These are phyloP conservation scores for Gobio gobio DNA, from an alignment of 2,113 vertebrate genomes.

Conservation along the genomic window DNA sequence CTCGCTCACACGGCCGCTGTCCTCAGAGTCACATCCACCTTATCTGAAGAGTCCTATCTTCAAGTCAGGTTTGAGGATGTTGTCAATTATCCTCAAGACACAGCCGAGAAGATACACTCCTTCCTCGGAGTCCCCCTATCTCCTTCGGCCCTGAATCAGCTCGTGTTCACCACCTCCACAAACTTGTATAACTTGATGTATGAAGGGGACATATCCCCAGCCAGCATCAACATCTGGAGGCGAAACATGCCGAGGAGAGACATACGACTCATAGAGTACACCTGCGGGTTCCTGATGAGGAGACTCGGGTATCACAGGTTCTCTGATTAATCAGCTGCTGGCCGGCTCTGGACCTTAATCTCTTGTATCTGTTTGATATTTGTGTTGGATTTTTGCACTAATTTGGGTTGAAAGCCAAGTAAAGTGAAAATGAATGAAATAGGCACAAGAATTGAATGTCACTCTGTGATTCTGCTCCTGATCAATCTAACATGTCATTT, in stretches of 20 bases:
- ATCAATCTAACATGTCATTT: conserved; percentile 58
- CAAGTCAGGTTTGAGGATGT: conserved; percentile 92
- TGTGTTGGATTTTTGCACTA: conserved; percentile 80
- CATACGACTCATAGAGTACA: conserved; percentile 84
- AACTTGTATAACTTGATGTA: conserved; percentile 93
- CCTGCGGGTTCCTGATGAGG: conserved; percentile 88
- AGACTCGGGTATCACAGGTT: conserved; percentile 87
- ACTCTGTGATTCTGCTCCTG: conserved; percentile 46
- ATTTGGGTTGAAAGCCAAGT: conserved; percentile 38
- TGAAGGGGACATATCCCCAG: conserved; percentile 90
- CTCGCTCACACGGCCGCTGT: conserved; percentile 88
- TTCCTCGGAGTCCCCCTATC: conserved; percentile 93
- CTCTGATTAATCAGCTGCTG: conserved; percentile 81
- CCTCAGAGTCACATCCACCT: conserved; percentile 79
- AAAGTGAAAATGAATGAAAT: conserved; percentile 19
- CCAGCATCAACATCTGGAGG: conserved; percentile 85
- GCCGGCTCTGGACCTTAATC: conserved; percentile 74
- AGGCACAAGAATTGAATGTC: conserved; percentile 32
- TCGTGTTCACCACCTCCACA: conserved; percentile 93
- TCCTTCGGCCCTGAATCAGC: conserved; percentile 91
- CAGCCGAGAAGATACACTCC: conserved; percentile 83
- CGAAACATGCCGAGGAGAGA: conserved; percentile 85
- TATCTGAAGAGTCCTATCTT: conserved; percentile 79
- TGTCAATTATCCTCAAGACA: conserved; percentile 86
- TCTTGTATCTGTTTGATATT: conserved; percentile 58